These are phyloP conservation scores for Pseudocheirus occidentalis DNA, from an alignment of 2,797 vertebrate genomes.

Conservation along the genomic window DNA sequence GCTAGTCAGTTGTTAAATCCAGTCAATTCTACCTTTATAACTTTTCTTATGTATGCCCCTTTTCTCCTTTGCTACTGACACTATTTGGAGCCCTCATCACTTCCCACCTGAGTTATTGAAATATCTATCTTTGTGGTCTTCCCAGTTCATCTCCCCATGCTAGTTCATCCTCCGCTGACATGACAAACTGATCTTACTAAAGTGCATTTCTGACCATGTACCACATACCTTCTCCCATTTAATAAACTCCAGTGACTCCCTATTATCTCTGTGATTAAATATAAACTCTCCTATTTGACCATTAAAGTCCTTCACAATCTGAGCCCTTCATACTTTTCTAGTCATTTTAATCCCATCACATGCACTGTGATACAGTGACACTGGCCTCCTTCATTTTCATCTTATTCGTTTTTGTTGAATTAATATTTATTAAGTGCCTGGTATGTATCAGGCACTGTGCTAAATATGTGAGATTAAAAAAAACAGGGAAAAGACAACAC, in stretches of 20 bases:
- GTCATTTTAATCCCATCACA: not conserved
- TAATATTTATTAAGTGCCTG: not conserved
- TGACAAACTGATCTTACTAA: not conserved
- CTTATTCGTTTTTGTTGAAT: not conserved
- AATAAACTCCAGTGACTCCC: not conserved
- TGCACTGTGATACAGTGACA: not conserved
- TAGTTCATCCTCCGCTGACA: not conserved
- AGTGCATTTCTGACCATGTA: not conserved
- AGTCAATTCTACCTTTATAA: not conserved
- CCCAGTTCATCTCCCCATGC: not conserved
- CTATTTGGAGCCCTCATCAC: not conserved
- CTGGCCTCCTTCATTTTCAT: not conserved
- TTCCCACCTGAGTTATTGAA: not conserved
- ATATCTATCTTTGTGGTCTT: not conserved
- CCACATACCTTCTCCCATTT: not conserved
- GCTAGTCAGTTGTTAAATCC: not conserved
- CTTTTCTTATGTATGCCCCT: not conserved
- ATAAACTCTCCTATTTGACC: not conserved
- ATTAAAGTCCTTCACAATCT: not conserved
- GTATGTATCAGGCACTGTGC: not conserved
- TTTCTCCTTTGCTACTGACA: not conserved
- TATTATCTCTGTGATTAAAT: not conserved
- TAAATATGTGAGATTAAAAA: not conserved
- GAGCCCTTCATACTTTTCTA: not conserved
- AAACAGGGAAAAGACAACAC: not conserved